Percentiles rank a stretch among this genome's conserved stretches.
Conservation (phyloP, 2,113 vertebrate genomes). For the Corythoichthys intestinalis region DNA sequence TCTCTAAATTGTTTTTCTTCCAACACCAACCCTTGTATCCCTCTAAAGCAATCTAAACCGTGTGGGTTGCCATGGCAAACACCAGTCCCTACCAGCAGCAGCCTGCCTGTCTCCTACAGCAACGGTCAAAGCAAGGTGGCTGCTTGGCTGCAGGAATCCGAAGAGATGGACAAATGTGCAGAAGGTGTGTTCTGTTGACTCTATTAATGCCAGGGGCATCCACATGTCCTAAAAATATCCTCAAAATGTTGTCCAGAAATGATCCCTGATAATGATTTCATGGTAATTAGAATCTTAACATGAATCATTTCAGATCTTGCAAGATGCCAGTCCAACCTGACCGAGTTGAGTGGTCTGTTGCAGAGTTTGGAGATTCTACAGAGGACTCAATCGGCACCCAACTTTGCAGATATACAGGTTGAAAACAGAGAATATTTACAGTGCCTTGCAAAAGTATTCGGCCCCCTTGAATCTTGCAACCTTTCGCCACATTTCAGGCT, state of each 20-base stretch:
- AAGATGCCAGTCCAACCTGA: slow-evolving; percentile 92
- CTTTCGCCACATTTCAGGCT: no score
- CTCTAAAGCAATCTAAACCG: slow-evolving; percentile 73
- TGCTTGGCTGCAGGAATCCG: slow-evolving; percentile 94
- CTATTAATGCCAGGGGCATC: not conserved
- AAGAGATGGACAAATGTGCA: slow-evolving; percentile 97
- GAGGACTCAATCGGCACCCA: slow-evolving; percentile 96
- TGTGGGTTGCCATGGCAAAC: slow-evolving; percentile 83
- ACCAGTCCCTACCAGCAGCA: slow-evolving; percentile 75
- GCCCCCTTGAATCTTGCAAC: no score
- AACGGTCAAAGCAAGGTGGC: slow-evolving; percentile 95
- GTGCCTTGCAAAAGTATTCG: no score
- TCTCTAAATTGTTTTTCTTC: not conserved
- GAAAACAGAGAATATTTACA: slow-evolving; percentile 5
- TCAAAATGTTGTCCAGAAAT: not conserved
- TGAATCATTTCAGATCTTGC: slow-evolving; percentile 82
- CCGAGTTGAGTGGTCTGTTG: slow-evolving; percentile 91
- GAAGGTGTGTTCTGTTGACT: slow-evolving; percentile 77
- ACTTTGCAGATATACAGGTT: slow-evolving; percentile 85
- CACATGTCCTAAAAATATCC: slow-evolving; percentile 2
- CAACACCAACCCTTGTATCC: not conserved
- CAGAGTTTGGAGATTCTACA: slow-evolving; percentile 98
- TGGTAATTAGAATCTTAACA: not conserved
- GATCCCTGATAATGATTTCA: not conserved
- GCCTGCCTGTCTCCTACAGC: slow-evolving; percentile 88